Conservation (phyloP, 2,113 vertebrate species). For the Ivindomyrus marchei region DNA sequence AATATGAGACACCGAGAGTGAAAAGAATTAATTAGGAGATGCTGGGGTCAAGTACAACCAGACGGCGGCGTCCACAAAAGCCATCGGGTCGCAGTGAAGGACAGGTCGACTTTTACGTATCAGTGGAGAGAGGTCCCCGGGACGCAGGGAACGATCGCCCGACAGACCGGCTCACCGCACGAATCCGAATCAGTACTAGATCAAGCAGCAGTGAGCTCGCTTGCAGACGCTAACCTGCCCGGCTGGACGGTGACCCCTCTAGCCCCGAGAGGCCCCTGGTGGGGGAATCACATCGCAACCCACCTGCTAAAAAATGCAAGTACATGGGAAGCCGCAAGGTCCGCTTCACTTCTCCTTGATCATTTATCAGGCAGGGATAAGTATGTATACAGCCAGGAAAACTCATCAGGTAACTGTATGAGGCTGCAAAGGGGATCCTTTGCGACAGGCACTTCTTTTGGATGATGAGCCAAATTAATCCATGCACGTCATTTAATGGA, state of each 20-base stretch:
- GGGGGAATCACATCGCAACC: background rate
- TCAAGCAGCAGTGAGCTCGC: background rate
- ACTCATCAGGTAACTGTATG: background rate
- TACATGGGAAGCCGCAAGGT: background rate
- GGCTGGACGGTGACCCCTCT: slow-evolving; percentile 6
- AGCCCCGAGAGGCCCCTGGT: background rate
- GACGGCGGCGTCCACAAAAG: background rate
- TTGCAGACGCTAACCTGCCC: background rate
- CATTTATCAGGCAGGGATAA: background rate
- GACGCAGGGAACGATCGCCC: background rate
- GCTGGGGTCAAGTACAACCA: slow-evolving; percentile 12
- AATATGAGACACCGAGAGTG: background rate
- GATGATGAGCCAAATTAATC: background rate
- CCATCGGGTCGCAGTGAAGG: slow-evolving; percentile 9
- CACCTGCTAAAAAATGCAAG: background rate
- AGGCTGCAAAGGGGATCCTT: background rate
- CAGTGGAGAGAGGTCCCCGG: background rate
- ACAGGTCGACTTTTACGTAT: background rate
- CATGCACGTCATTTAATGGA: background rate
- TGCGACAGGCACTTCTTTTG: background rate
- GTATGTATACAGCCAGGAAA: background rate
- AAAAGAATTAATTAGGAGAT: slow-evolving; percentile 13
- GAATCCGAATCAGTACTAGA: slow-evolving; percentile 5
- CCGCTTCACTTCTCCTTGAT: background rate
- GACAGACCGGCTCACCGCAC: slow-evolving; percentile 9